Base-by-base conservation (phyloP, 2,888 invertebrate genomes). In the Chromoteleia sp. region DNA sequence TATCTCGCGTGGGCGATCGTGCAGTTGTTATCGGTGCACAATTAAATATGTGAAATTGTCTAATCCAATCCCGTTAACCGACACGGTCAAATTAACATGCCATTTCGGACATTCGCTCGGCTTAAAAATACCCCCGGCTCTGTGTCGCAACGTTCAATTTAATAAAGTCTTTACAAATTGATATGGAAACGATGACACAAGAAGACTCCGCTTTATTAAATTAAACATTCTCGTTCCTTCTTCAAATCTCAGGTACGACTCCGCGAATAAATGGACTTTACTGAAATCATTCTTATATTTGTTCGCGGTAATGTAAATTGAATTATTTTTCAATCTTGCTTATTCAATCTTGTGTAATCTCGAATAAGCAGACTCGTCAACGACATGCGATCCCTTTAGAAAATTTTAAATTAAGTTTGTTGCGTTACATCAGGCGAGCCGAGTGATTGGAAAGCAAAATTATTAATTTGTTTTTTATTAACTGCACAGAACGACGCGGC, bases 241-340 rank as follows among this genome's bases (percentile, higher is more conserved):
- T 5, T 15, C 17, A 8, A 15, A 36, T 54, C 6, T 12, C 50
- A 5, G 7, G 50, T 5, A 14, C 17, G 12, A 50, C 25, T 50
- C 10, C 12, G 48, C 15, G 25, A 25, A 10, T n/a, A 56, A 25
- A 59, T 41, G 25, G 41, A 59, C 25, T 41, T 41, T n/a, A 59
- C n/a, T 25, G 41, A 41, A 43, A 61, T 61, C 30, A 45, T 10
- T 61, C 36, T 61, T 45, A 45, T 61, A 30, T 61, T 45, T 29
- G 25, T 30, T 12, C 17, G 58, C 41, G 15, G 14, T 10, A 14
- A 39, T 12, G 45, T n/a, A 61, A 61, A 61, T 61, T 21, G 59
- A 61, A 43, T 61, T 61, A 29, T 45, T 45, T 43, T 61, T 43
- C 29, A 61, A 61, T 61, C 41, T 41, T 58, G 25, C 58, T 56